phyloP scores from a whole-genome alignment of 2,888 invertebrate species.

The Drosophila histrio region DNA sequence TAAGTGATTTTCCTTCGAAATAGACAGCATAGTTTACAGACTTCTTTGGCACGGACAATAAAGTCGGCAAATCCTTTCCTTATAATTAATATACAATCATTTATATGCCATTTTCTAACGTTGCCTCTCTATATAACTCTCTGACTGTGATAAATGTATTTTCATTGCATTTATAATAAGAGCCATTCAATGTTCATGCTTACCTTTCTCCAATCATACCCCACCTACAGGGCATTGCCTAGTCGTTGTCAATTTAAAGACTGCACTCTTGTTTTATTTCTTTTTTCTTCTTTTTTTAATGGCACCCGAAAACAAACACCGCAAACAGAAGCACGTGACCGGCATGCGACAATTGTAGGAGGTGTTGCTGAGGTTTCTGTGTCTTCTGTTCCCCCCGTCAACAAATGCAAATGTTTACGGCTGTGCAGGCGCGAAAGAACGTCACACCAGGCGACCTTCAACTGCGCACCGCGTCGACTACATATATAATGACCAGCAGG shows the following conservation, averaged over 20 bases:
- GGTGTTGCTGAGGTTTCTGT: background rate
- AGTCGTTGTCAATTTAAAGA: background rate
- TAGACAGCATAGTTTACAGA: no score
- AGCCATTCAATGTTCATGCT: no score
- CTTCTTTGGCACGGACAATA: no score
- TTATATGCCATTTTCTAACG: no score
- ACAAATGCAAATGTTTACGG: slow-evolving; percentile 70
- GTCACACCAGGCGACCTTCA: slow-evolving; percentile 53
- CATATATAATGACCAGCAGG: slow-evolving; percentile 31
- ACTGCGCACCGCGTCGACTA: slow-evolving; percentile 21
- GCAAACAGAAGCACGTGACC: slow-evolving; percentile 59
- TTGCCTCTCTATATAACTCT: no score
- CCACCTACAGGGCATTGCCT: background rate
- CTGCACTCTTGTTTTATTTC: background rate
- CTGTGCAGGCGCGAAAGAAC: slow-evolving; percentile 55
- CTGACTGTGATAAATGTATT: no score
- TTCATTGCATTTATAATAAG: no score
- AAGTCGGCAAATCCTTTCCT: no score
- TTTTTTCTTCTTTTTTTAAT: slow-evolving; percentile 13
- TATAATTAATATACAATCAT: no score
- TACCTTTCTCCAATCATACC: no score
- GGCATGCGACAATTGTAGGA: slow-evolving; percentile 47
- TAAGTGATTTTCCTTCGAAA: no score
- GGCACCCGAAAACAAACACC: slow-evolving; percentile 37
- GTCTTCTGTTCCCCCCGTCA: background rate